Conservation (phyloP, 2,797 vertebrate genomes). For the Chloroceryle inda region DNA sequence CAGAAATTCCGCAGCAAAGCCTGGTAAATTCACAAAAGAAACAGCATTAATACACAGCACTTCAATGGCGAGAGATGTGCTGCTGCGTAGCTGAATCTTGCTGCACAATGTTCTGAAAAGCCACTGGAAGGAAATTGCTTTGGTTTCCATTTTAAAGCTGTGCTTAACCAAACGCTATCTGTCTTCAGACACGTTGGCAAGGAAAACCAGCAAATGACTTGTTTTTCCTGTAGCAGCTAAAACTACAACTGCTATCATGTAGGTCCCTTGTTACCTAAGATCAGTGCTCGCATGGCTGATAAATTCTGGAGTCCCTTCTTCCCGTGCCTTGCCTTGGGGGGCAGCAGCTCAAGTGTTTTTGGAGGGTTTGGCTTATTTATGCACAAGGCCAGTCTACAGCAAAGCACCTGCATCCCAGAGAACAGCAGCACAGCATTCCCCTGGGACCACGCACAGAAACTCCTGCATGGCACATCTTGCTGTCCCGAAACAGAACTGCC, state of each 20-base stretch:
- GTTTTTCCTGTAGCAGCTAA: background rate
- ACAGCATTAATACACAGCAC: slow-evolving; percentile 30
- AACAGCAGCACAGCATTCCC: background rate
- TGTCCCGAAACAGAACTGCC: background rate
- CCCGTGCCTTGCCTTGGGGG: rapidly evolving
- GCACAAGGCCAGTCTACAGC: background rate
- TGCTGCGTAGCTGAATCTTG: slow-evolving; percentile 53
- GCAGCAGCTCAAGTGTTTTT: rapidly evolving
- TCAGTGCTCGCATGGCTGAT: rapidly evolving
- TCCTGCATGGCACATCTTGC: rapidly evolving
- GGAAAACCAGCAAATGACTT: background rate
- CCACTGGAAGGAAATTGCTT: slow-evolving; percentile 70
- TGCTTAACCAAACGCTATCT: slow-evolving; percentile 58
- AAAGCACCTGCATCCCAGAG: background rate
- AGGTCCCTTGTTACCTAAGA: background rate
- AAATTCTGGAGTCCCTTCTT: rapidly evolving
- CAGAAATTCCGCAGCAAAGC: background rate
- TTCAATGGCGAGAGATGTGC: slow-evolving; percentile 23
- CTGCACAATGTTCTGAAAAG: slow-evolving; percentile 51
- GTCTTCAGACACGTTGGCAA: slow-evolving; percentile 14
- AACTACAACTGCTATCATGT: background rate
- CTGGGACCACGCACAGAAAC: background rate
- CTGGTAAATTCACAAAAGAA: background rate
- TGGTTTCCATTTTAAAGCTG: slow-evolving; percentile 72
- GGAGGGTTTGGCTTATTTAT: background rate